Percentiles rank a stretch among this genome's conserved stretches.
These are phyloP conservation scores for Tryphoninae sp. DNA, from an alignment of 2,888 invertebrate genomes.

Conservation along the genomic window DNA sequence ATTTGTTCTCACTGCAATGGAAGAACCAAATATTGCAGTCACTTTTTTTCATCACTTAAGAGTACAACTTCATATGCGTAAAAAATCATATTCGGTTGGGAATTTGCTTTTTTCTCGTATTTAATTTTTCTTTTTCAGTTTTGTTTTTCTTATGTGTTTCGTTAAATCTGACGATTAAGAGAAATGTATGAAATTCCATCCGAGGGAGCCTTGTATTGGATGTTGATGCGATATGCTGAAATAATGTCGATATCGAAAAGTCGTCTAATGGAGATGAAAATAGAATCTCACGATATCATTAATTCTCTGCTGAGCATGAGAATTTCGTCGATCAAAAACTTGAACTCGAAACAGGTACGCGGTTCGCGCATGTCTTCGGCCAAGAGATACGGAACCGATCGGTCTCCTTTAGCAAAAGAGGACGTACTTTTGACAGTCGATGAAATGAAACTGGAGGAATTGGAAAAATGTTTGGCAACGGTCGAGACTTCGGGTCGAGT, in stretches of 20 bases:
- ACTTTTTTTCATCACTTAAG: conserved; percentile 10
- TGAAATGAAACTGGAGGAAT: conserved; percentile 38
- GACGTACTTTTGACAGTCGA: background rate
- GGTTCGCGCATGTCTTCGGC: conserved; percentile 7
- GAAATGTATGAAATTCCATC: conserved; percentile 50
- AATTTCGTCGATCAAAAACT: conserved; percentile 5
- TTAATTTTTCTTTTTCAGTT: background rate
- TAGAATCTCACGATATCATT: conserved; percentile 36
- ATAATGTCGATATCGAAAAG: conserved; percentile 58
- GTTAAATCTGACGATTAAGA: background rate
- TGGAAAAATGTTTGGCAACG: conserved; percentile 41
- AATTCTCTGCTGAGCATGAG: conserved; percentile 5
- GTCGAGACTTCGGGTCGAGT: conserved; percentile 52
- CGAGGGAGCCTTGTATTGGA: conserved; percentile 49
- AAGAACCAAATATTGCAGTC: conserved; percentile 10
- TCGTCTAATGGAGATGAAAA: conserved; percentile 45
- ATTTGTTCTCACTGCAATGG: background rate
- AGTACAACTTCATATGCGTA: conserved; percentile 35
- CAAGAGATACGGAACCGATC: background rate
- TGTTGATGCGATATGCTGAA: conserved; percentile 54
- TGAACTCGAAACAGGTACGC: background rate
- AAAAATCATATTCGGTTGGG: background rate
- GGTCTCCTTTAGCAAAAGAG: conserved; percentile 21
- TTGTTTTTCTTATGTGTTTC: background rate
- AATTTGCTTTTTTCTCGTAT: background rate